Evolutionary conservation across 2,797 vertebrate genomes (phyloP).

Genomic region (Karalla daura): DNA sequence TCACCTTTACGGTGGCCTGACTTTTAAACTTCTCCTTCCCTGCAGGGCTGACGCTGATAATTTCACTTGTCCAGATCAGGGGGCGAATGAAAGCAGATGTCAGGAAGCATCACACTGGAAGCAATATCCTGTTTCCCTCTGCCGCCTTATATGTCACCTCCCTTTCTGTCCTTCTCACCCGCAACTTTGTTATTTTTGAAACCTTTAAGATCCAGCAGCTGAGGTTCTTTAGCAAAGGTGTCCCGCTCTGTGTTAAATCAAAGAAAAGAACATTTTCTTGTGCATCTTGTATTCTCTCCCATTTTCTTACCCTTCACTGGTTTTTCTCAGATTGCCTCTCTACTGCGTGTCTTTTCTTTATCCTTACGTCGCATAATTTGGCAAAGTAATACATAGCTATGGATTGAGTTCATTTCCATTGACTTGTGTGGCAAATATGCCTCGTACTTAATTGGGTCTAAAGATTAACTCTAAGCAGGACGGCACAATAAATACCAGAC

Average conservation of each 20-base stretch:
- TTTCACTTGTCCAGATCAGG: slow-evolving; percentile 39
- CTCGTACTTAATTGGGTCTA: slow-evolving; percentile 67
- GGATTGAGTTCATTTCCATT: slow-evolving; percentile 54
- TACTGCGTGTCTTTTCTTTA: slow-evolving; percentile 41
- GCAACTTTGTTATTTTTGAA: slow-evolving; percentile 36
- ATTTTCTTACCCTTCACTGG: slow-evolving; percentile 3
- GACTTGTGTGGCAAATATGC: slow-evolving; percentile 52
- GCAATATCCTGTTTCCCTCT: slow-evolving; percentile 30
- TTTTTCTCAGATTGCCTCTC: slow-evolving; percentile 51
- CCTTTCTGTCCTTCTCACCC: slow-evolving; percentile 16
- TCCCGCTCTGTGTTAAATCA: slow-evolving; percentile 7
- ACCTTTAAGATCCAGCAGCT: background rate
- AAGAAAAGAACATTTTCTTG: background rate
- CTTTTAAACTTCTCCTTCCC: slow-evolving; percentile 19
- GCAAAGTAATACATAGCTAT: slow-evolving; percentile 54
- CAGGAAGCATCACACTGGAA: slow-evolving; percentile 39
- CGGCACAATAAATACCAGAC: slow-evolving; percentile 52
- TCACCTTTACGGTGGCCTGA: background rate
- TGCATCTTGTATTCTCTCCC: slow-evolving; percentile 1
- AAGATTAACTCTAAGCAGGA: slow-evolving; percentile 66
- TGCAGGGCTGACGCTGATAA: slow-evolving; percentile 41
- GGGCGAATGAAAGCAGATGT: slow-evolving; percentile 40
- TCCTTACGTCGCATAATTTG: slow-evolving; percentile 32
- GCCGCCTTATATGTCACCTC: slow-evolving; percentile 21
- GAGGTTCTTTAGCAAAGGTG: background rate